These are phyloP conservation scores for Oscheius sp. DNA, from an alignment of 2,888 invertebrate genomes.

Conservation along the genomic window DNA sequence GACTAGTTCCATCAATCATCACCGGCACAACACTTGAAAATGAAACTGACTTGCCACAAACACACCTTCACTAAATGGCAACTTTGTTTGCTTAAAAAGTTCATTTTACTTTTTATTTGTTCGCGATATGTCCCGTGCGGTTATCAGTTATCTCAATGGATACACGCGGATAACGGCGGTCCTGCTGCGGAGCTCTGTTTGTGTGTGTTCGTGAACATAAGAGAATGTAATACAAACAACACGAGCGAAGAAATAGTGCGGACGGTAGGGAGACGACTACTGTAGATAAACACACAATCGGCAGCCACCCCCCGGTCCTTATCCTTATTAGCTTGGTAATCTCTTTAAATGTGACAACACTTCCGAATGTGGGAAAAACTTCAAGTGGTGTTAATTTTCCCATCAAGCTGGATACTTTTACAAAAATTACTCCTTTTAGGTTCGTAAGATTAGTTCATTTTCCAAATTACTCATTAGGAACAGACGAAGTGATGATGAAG, in stretches of 20 bases:
- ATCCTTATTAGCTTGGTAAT: conserved; percentile 25
- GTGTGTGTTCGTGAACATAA: conserved; percentile 35
- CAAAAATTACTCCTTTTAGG: too few relatives aligned
- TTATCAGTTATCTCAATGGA: conserved; percentile 18
- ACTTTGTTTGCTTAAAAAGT: background rate
- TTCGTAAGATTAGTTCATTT: too few relatives aligned
- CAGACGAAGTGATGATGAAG: too few relatives aligned
- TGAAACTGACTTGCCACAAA: background rate
- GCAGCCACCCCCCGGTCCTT: conserved; percentile 24
- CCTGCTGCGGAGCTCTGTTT: conserved; percentile 27
- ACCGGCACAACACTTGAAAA: background rate
- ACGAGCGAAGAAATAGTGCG: conserved; percentile 28
- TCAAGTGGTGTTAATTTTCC: background rate
- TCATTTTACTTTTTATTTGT: background rate
- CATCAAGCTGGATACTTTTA: background rate
- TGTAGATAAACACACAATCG: conserved; percentile 26
- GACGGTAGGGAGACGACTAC: conserved; percentile 12
- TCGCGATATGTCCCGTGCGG: conserved; percentile 15
- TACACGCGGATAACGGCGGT: conserved; percentile 30
- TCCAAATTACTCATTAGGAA: too few relatives aligned
- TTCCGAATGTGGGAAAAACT: conserved; percentile 12
- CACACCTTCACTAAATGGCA: too few relatives aligned
- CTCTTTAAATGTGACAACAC: conserved; percentile 18
- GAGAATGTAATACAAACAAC: conserved; percentile 31
- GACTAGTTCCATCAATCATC: too few relatives aligned